A percentile compares a stretch with the other conserved stretches of the same genome.
These are phyloP conservation scores for Polietes domitor DNA, from an alignment of 2,888 invertebrate genomes.

Conservation along the genomic window DNA sequence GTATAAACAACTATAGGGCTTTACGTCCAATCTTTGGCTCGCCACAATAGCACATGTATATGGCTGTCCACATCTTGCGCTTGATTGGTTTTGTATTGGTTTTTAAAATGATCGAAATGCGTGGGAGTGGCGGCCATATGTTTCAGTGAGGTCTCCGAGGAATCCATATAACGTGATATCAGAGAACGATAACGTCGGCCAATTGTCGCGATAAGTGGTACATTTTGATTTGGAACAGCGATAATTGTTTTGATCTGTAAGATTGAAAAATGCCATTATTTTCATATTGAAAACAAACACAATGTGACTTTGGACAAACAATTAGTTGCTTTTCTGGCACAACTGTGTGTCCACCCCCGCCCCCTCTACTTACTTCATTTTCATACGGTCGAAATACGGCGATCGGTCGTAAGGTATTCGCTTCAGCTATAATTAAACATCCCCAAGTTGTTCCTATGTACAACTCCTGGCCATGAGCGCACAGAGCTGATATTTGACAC, in stretches of 20 bases:
- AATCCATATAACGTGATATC: slow-evolving; percentile 84
- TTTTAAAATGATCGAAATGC: slow-evolving; percentile 71
- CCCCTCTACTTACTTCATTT: slow-evolving; percentile 85
- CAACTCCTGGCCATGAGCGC: slow-evolving; percentile 85
- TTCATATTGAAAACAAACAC: not conserved
- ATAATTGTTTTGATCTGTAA: slow-evolving; percentile 84
- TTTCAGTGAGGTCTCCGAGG: slow-evolving; percentile 71
- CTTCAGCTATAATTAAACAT: slow-evolving; percentile 94
- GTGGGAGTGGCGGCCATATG: slow-evolving; percentile 70
- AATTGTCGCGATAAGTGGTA: slow-evolving; percentile 87
- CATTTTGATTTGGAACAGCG: slow-evolving; percentile 81
- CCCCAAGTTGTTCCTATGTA: slow-evolving; percentile 98
- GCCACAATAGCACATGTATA: slow-evolving; percentile 79
- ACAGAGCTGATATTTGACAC: slow-evolving; percentile 86
- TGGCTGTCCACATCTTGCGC: slow-evolving; percentile 78
- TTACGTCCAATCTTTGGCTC: slow-evolving; percentile 79
- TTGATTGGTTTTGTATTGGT: slow-evolving; percentile 69
- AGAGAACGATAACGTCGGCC: slow-evolving; percentile 93
- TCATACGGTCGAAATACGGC: slow-evolving; percentile 96
- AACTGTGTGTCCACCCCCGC: too few relatives aligned
- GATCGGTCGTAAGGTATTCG: slow-evolving; percentile 89
- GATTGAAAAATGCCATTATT: slow-evolving; percentile 49
- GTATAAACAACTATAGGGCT: not conserved
- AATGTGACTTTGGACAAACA: not conserved
- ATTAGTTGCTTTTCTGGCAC: not conserved